These are phyloP conservation scores for Drosophila athabasca DNA, from an alignment of 1,140 invertebrate species.

Conservation along the genomic window DNA sequence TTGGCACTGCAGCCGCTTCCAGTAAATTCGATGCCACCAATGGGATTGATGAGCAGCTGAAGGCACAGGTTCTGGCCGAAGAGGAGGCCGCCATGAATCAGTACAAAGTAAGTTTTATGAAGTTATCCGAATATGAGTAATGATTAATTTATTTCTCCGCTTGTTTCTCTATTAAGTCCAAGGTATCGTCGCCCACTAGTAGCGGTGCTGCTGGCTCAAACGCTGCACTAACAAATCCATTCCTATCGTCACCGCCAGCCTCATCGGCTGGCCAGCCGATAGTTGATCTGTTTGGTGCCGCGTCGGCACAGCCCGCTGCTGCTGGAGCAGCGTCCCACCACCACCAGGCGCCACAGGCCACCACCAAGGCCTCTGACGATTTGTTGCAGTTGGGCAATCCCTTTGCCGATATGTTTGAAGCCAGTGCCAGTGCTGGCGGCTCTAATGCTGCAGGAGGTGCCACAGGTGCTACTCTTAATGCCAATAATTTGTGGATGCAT, in stretches of 20 bases:
- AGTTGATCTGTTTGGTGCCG: constrained; percentile 90
- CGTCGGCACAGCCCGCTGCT: constrained; percentile 84
- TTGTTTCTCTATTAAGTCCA: constrained; percentile 86
- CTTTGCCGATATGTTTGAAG: constrained; percentile 93
- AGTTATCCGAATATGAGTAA: not conserved
- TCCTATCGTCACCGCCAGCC: constrained; percentile 88
- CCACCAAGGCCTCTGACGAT: constrained; percentile 94
- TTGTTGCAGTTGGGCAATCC: constrained; percentile 95
- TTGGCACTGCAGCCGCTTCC: constrained; percentile 91
- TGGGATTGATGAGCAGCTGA: constrained; percentile 93
- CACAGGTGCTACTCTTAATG: constrained; percentile 83
- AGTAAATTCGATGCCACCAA: constrained; percentile 89
- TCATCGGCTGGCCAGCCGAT: constrained; percentile 87
- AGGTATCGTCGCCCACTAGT: constrained; percentile 89
- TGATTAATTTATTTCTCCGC: constrained; percentile 36
- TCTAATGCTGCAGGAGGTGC: constrained; percentile 83
- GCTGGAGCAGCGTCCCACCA: constrained; percentile 66
- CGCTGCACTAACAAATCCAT: constrained; percentile 91
- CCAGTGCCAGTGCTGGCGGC: constrained; percentile 81
- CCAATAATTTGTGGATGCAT: constrained; percentile 88
- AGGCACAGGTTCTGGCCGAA: constrained; percentile 94
- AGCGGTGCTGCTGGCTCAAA: constrained; percentile 84
- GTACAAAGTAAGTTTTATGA: constrained; percentile 90
- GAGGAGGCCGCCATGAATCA: constrained; percentile 97
- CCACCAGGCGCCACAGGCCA: constrained; percentile 53